phyloP scores from a whole-genome alignment of 2,888 invertebrate genomes.

The Elegia similella region DNA sequence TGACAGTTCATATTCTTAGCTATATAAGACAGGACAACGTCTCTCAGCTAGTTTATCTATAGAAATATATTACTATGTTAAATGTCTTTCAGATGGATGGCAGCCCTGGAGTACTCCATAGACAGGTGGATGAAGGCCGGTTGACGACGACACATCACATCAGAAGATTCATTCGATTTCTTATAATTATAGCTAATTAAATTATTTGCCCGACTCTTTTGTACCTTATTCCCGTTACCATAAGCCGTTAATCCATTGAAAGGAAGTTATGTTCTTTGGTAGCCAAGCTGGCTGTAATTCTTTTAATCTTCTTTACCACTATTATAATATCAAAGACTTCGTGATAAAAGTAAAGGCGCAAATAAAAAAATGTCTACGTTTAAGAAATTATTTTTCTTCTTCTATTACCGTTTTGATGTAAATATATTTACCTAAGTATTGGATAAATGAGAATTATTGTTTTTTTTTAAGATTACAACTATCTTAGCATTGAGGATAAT shows the following conservation, averaged over 20 bases:
- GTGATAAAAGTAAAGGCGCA: no score
- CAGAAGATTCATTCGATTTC: slow-evolving; percentile 59
- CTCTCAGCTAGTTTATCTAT: neutral
- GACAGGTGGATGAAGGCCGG: slow-evolving; percentile 94
- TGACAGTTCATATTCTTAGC: no score
- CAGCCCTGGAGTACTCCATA: slow-evolving; percentile 96
- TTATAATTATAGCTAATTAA: slow-evolving; percentile 55
- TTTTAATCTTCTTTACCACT: neutral
- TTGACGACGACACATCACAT: slow-evolving; percentile 66
- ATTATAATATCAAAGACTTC: neutral
- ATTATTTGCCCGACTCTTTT: slow-evolving; percentile 32
- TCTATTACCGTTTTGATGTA: no score
- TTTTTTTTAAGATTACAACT: no score
- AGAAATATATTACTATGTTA: neutral
- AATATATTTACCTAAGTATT: no score
- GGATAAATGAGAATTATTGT: no score
- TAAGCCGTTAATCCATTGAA: slow-evolving; percentile 16
- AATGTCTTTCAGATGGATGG: slow-evolving; percentile 89
- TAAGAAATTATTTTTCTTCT: no score
- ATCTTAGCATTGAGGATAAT: no score
- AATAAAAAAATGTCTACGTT: no score
- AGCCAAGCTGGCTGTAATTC: neutral
- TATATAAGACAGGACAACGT: no score
- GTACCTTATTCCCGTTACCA: slow-evolving; percentile 20
- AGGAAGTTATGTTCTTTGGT: neutral